These are phyloP conservation scores for Aplysina aerophoba DNA, from an alignment of 37 sponge, comb jelly and placozoan genomes.

Conservation along the genomic window DNA sequence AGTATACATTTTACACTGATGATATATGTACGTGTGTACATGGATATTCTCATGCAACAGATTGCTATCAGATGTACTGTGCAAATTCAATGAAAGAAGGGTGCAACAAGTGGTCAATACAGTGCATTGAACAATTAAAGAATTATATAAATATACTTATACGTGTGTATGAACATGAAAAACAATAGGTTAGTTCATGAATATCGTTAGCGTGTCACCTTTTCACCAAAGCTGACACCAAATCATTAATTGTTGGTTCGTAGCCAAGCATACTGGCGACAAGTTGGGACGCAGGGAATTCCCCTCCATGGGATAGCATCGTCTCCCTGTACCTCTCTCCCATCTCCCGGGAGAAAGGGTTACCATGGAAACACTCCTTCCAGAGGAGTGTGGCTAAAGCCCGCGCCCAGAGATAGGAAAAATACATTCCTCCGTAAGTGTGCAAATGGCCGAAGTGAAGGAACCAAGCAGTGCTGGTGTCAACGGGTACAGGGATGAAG, in stretches of 20 bases:
- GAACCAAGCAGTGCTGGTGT: conserved; percentile 60
- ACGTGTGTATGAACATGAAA: too few relatives aligned
- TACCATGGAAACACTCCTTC: conserved; percentile 65
- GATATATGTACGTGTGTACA: too few relatives aligned
- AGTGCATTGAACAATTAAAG: background rate
- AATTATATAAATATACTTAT: background rate
- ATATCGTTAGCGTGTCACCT: too few relatives aligned
- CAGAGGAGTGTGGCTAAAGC: conserved; percentile 89
- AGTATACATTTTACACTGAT: too few relatives aligned
- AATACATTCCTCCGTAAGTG: conserved; percentile 87
- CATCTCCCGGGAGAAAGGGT: conserved; percentile 76
- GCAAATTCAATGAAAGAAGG: background rate
- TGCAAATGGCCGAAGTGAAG: conserved; percentile 86
- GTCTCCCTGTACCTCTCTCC: conserved; percentile 57
- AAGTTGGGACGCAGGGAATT: conserved; percentile 52
- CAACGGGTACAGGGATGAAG: conserved; percentile 43
- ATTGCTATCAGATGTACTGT: background rate
- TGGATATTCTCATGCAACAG: background rate
- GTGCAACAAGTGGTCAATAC: background rate
- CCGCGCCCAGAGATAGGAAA: conserved; percentile 90
- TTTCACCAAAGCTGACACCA: conserved; percentile 51
- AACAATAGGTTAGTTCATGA: too few relatives aligned
- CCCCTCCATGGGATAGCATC: conserved; percentile 77
- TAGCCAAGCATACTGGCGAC: conserved; percentile 71
- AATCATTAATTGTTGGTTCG: conserved; percentile 69